Evolutionary conservation across 1,140 invertebrate species (phyloP).

Genomic region (Riptortus pedestris): DNA sequence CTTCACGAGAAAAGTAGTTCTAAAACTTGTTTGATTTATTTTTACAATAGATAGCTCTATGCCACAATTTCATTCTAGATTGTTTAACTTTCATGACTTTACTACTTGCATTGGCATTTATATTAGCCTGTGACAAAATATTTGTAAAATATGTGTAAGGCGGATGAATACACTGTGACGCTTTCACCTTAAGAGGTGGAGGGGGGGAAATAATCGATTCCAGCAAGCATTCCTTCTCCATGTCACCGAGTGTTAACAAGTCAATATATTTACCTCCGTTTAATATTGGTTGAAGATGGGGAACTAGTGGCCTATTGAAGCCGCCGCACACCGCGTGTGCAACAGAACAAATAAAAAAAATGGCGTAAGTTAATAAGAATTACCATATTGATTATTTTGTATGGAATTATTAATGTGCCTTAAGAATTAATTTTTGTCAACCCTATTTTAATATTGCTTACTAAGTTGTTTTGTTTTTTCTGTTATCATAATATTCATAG

Average conservation of each 20-base stretch:
- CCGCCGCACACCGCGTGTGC: conserved; percentile 2
- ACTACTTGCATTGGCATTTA: no score
- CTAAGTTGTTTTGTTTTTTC: conserved; percentile 10
- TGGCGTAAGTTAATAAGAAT: conserved; percentile 17
- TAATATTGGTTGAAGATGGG: conserved; percentile 22
- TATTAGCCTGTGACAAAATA: no score
- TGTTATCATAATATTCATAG: no score
- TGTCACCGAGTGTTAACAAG: conserved; percentile 9
- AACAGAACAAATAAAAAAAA: conserved; percentile 7
- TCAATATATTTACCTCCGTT: conserved; percentile 13
- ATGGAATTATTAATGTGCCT: background rate
- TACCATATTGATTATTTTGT: background rate
- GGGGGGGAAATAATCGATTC: background rate
- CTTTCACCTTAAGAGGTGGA: background rate
- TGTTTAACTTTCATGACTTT: no score
- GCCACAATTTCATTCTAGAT: no score
- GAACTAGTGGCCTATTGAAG: background rate
- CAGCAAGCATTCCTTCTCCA: conserved; percentile 10
- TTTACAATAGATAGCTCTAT: no score
- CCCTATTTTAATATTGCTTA: background rate
- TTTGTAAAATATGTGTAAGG: background rate
- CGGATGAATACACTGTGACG: background rate
- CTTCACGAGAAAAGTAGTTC: no score
- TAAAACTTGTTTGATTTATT: no score
- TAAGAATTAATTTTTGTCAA: background rate